Evolutionary conservation across 2,888 invertebrate species (phyloP), one percentile per base, ranked within the genome.

Genomic region (Tinea pellionella): DNA sequence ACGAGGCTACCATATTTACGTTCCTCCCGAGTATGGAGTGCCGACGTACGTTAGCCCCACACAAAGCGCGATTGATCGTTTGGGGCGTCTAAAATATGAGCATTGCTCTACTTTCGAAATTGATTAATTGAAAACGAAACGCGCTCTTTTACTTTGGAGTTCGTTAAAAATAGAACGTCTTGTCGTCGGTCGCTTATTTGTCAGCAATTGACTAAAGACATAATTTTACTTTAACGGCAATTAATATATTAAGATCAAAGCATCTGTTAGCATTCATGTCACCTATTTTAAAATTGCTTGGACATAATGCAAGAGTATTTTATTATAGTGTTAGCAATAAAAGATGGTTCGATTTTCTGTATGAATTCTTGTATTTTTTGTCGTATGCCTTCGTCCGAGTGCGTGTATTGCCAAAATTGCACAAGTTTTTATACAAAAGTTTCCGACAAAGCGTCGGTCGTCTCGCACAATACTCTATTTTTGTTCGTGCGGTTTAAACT

Each of bases 401-500:
- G 57, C 80, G 79, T 78, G 72, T 78, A 75, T 72, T 69, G 72
- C 72, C 71, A 68, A 76, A 78, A 83, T 87, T 86, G 85, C 77
- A 69, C 80, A 87, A 86, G 86, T 85, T 85, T 84, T 83, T 80
- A 18, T 18, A 70, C 71, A 64, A 75, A 85, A 84, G 74, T 81
- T 81, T 75, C 69, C 74, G 74, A 85, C 82, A 87, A 85, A 80
- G 78, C 78, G 64, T 70, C 65, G 69, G 68, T 71, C 72, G 69
- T 71, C 69, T 69, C 67, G 69, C 72, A 85, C 84, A 86, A 86
- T 84, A 74, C 79, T 74, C 71, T 86, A 85, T 86, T 87, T 85
- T 84, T 84, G 86, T 84, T 83, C 79, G 74, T 87, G 86, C 78
- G 86, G 86, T 85, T 75, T 75, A 76, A 64, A 75, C 80, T 86